Evolutionary conservation across 1,140 invertebrate genomes (phyloP).

Genomic region (Helicorthomorpha holstii): DNA sequence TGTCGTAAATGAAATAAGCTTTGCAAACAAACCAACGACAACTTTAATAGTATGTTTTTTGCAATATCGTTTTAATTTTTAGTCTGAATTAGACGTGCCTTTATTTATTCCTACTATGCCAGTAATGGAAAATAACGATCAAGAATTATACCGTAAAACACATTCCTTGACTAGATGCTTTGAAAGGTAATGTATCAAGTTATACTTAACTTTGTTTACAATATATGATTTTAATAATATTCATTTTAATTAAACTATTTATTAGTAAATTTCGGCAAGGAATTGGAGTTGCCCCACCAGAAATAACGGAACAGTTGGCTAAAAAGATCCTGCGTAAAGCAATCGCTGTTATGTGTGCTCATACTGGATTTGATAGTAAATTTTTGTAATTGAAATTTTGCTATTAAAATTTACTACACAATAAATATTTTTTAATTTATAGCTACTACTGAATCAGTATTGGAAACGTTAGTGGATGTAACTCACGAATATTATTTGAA

Average conservation of each 20-base stretch:
- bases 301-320: conserved; percentile 16
- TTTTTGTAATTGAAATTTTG: conserved; percentile 1
- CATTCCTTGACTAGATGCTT: not conserved
- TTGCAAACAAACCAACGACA: not conserved
- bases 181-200: not conserved
- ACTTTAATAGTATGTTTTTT: not conserved
- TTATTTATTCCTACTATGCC: not conserved
- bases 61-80: not conserved
- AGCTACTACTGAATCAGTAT: conserved; percentile 30
- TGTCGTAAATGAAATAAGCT: no score
- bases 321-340: conserved; percentile 18
- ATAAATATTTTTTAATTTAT: not conserved
- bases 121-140: not conserved
- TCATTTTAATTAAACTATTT: conserved; percentile 12
- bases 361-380: conserved; percentile 23
- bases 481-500: conserved; percentile 33
- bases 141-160: not conserved
- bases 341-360: conserved; percentile 21
- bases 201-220: not conserved
- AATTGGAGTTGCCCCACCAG: conserved; percentile 15
- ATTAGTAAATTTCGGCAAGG: conserved; percentile 21
- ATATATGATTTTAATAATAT: not conserved
- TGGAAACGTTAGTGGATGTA: conserved; percentile 35
- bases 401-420: not conserved
- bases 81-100: not conserved